A percentile compares a stretch with the other conserved stretches of the same genome.
Conservation (phyloP, 64 coral and sea anemone genomes). For the Hydrozoanthus tunicans region DNA sequence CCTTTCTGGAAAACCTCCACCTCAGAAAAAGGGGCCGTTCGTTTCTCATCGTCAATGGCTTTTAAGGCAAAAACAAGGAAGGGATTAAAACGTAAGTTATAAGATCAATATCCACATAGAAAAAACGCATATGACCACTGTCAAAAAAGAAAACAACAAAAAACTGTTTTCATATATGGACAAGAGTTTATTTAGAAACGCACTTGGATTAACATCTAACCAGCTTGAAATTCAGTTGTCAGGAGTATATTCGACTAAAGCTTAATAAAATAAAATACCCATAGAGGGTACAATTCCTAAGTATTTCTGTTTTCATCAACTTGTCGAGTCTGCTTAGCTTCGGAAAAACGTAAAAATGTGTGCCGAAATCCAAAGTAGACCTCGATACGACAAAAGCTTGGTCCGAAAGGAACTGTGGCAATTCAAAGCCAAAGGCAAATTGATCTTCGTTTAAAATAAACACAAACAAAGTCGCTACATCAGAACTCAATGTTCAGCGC, state of each 20-base stretch:
- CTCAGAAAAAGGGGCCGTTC: slow-evolving; percentile 75
- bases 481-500: neutral
- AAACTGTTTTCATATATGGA: neutral
- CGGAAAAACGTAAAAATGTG: neutral
- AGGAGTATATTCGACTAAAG: neutral
- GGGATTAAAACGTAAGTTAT: slow-evolving; percentile 9
- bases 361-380: neutral
- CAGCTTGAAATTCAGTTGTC: neutral
- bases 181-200: neutral
- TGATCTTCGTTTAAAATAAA: neutral
- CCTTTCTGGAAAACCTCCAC: slow-evolving; percentile 82
- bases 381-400: neutral
- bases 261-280: neutral
- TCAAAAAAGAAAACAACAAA: neutral
- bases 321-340: neutral
- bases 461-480: neutral
- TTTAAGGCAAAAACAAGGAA: slow-evolving; percentile 35
- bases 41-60: slow-evolving; percentile 88
- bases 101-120: too few relatives aligned
- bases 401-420: neutral
- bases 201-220: neutral
- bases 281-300: neutral
- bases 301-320: neutral
- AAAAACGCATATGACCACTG: neutral
- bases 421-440: neutral